Evolutionary conservation across 2,113 vertebrate genomes (phyloP).

Genomic region (Rhadina sibilatrix): DNA sequence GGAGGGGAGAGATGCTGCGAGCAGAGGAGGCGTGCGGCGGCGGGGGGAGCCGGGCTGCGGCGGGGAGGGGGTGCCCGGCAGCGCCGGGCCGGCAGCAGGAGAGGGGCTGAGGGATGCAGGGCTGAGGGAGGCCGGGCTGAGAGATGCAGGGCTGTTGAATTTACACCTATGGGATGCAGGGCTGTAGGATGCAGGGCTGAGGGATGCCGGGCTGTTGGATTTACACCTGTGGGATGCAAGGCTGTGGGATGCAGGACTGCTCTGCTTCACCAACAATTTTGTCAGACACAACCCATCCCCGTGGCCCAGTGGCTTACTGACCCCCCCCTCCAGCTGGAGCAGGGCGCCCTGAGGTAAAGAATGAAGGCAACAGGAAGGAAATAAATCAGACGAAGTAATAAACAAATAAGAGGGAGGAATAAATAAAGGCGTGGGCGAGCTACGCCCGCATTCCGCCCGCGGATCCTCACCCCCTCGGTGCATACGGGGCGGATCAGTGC

Average conservation of each 20-base stretch:
- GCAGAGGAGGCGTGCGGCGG: neutral
- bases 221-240: neutral
- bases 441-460: conserved; percentile 37
- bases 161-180: too few species aligned
- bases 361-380: neutral
- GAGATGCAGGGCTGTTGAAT: neutral
- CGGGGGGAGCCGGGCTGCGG: neutral
- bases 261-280: rapidly evolving
- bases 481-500: conserved; percentile 56
- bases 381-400: neutral
- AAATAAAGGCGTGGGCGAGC: neutral
- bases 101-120: neutral
- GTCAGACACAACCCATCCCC: neutral
- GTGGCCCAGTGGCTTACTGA: conserved; percentile 5
- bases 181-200: too few species aligned
- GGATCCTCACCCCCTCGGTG: conserved; percentile 38
- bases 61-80: neutral
- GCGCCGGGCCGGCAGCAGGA: conserved; percentile 38
- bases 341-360: neutral
- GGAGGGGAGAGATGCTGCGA: conserved; percentile 67
- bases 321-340: conserved; percentile 11
- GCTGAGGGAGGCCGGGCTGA: neutral
- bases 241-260: neutral
- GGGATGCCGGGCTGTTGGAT: neutral
- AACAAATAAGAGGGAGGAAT: conserved; percentile 48